A percentile compares a stretch with the other conserved stretches of the same genome.
These are phyloP conservation scores for Drosophila pseudotalamancana DNA, from an alignment of 2,888 invertebrate genomes.

Conservation along the genomic window DNA sequence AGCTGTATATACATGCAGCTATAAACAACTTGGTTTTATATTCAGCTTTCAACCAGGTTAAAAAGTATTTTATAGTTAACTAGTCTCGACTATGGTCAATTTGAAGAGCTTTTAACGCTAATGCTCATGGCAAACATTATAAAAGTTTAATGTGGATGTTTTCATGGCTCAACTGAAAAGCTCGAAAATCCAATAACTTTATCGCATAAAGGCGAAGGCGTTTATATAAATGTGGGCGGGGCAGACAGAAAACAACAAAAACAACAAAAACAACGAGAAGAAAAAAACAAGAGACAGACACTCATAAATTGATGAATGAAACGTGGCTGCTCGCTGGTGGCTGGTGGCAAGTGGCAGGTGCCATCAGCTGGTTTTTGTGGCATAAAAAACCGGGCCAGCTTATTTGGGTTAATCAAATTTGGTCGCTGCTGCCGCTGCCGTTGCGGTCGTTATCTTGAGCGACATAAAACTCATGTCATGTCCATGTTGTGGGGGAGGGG, in stretches of 20 bases:
- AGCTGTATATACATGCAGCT: no score
- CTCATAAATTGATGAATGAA: constrained; percentile 66
- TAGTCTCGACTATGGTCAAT: background rate
- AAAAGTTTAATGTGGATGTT: constrained; percentile 24
- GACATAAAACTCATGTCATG: constrained; percentile 51
- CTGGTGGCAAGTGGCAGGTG: constrained; percentile 23
- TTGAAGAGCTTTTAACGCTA: constrained; percentile 24
- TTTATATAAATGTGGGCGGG: constrained; percentile 21
- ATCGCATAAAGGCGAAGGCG: constrained; percentile 5
- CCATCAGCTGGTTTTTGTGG: constrained; percentile 25
- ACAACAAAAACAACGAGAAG: background rate
- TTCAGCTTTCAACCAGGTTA: background rate
- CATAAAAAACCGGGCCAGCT: constrained; percentile 34
- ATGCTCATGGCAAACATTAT: constrained; percentile 15
- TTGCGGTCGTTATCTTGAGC: constrained; percentile 39
- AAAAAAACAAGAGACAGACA: background rate
- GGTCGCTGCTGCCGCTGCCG: constrained; percentile 26
- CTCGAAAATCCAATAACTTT: constrained; percentile 31
- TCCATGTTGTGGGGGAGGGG: constrained; percentile 18
- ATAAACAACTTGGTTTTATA: no score
- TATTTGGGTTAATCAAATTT: constrained; percentile 78
- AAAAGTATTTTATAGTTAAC: background rate
- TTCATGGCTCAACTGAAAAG: constrained; percentile 45
- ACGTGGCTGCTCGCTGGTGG: no score
- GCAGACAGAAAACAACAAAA: background rate